Conservation (phyloP, 2,797 vertebrate species). For the Myotis planiceps region DNA sequence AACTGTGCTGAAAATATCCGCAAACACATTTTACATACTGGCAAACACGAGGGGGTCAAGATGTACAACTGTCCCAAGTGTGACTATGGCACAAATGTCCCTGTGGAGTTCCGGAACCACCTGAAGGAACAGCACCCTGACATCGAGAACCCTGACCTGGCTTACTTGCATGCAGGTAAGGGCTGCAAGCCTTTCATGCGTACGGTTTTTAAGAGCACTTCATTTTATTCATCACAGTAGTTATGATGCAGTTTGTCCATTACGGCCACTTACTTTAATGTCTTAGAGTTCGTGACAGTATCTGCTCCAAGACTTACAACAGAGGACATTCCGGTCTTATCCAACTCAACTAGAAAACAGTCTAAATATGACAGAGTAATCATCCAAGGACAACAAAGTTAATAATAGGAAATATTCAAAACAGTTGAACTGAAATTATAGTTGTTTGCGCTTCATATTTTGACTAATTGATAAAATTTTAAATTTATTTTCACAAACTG, state of each 20-base stretch:
- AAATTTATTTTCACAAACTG: not conserved
- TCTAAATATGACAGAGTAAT: not conserved
- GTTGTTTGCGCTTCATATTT: not conserved
- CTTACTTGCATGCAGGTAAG: slow-evolving; percentile 97
- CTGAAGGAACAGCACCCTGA: slow-evolving; percentile 95
- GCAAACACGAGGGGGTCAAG: slow-evolving; percentile 98
- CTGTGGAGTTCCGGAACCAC: slow-evolving; percentile 98
- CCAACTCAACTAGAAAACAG: not conserved
- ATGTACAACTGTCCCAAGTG: slow-evolving; percentile 99
- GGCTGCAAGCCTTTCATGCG: not conserved
- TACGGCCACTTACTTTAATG: not conserved
- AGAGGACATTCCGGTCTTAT: not conserved
- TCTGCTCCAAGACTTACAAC: slow-evolving; percentile 28
- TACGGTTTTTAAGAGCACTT: not conserved
- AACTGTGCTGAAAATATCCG: slow-evolving; percentile 99
- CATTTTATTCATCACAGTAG: not conserved
- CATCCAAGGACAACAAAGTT: not conserved
- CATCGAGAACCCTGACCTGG: slow-evolving; percentile 98
- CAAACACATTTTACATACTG: slow-evolving; percentile 98
- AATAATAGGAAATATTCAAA: not conserved
- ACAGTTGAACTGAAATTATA: not conserved
- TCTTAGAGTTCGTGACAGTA: not conserved
- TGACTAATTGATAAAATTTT: not conserved
- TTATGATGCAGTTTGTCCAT: not conserved
- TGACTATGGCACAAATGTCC: slow-evolving; percentile 93